Evolutionary conservation across 2,888 invertebrate genomes (phyloP).

Genomic region (Rhogogaster chlorosoma): DNA sequence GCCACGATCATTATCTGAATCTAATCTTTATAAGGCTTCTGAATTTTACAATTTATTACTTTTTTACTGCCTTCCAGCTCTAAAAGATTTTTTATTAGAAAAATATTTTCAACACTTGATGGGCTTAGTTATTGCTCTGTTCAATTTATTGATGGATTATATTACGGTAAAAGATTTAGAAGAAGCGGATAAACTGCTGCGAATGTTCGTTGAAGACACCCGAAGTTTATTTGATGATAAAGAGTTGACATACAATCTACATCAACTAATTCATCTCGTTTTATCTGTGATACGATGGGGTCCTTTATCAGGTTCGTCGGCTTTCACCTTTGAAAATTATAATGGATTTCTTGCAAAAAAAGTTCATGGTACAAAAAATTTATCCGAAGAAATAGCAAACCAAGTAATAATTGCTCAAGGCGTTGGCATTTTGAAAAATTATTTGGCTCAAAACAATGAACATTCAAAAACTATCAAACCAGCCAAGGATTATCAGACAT

Average conservation of each 20-base stretch:
- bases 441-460: neutral
- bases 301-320: conserved; percentile 60
- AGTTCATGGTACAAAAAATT: conserved; percentile 59
- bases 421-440: conserved; percentile 41
- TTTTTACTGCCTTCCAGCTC: no score
- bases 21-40: conserved; percentile 58
- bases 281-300: conserved; percentile 61
- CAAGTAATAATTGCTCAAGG: conserved; percentile 57
- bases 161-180: neutral
- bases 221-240: conserved; percentile 56
- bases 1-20: conserved; percentile 53
- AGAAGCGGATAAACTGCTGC: conserved; percentile 54
- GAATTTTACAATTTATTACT: conserved; percentile 54
- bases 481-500: no score
- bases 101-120: no score
- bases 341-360: conserved; percentile 59
- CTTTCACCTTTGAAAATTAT: conserved; percentile 61
- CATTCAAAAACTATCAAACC: no score
- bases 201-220: conserved; percentile 59
- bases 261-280: conserved; percentile 61
- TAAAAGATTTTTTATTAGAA: no score
- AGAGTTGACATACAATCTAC: conserved; percentile 60
- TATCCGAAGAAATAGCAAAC: conserved; percentile 57
- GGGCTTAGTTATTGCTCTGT: no score
- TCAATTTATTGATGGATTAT: no score